These are phyloP conservation scores for Platichthys stellatus DNA, from an alignment of 2,113 vertebrate species.

Conservation along the genomic window DNA sequence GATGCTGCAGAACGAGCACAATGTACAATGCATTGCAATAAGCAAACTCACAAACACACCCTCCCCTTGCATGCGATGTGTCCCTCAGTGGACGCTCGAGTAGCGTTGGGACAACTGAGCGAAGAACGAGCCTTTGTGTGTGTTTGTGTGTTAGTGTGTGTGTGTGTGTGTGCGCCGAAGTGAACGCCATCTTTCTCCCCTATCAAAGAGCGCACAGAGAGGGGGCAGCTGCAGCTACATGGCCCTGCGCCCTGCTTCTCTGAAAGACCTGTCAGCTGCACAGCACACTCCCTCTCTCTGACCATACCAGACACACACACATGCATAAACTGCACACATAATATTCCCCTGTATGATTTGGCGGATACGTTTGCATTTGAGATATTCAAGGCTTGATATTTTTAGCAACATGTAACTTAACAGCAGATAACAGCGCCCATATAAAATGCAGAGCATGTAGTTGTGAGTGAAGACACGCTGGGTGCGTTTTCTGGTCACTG, in stretches of 20 bases:
- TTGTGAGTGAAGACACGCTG: conserved; percentile 2
- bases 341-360: conserved; percentile 5
- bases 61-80: background rate
- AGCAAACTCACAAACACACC: conserved; percentile 34
- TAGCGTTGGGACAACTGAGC: conserved; percentile 48
- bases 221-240: conserved; percentile 81
- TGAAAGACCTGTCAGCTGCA: conserved; percentile 78
- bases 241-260: conserved; percentile 72
- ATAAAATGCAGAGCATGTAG: background rate
- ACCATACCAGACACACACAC: conserved; percentile 17
- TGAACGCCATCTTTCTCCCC: conserved; percentile 60
- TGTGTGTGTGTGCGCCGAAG: conserved; percentile 30
- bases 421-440: conserved; percentile 6
- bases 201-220: conserved; percentile 81
- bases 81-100: conserved; percentile 30
- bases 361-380: conserved; percentile 14
- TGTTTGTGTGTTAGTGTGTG: conserved; percentile 45
- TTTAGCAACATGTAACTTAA: conserved; percentile 14
- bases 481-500: conserved; percentile 30
- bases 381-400: conserved; percentile 14
- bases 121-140: conserved; percentile 58
- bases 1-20: background rate
- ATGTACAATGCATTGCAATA: conserved; percentile 1
- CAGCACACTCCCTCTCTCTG: conserved; percentile 41
- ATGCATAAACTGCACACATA: conserved; percentile 11